These are phyloP conservation scores for Engraulis encrasicolus DNA, from an alignment of 2,113 vertebrate species.

Conservation along the genomic window DNA sequence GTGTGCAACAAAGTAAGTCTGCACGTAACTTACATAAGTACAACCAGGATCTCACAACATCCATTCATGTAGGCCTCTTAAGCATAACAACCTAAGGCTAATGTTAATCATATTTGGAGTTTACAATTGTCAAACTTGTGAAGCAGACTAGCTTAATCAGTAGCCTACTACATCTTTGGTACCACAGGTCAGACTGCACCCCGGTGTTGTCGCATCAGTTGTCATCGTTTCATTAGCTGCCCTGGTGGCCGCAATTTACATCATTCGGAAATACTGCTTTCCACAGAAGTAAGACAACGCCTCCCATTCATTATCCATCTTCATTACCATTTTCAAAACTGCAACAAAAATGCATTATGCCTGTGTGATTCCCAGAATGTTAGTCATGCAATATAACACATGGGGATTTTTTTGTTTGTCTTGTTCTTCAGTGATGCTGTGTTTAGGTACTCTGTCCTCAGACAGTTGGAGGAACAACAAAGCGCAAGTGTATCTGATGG, in stretches of 20 bases:
- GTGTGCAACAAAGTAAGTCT: neutral
- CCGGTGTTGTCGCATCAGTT: conserved; percentile 70
- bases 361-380: neutral
- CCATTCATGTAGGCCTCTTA: no score
- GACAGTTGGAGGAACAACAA: conserved; percentile 65
- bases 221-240: conserved; percentile 62
- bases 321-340: neutral
- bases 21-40: neutral
- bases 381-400: no score
- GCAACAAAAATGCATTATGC: neutral
- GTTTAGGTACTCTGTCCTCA: conserved; percentile 72
- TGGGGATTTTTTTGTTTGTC: conserved; percentile 20
- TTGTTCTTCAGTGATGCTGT: conserved; percentile 63
- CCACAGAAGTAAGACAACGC: conserved; percentile 65
- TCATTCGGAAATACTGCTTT: conserved; percentile 75
- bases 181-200: conserved; percentile 62
- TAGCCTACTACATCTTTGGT: neutral
- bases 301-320: neutral
- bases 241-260: conserved; percentile 63
- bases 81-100: no score
- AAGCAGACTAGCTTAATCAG: neutral
- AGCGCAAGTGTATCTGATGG: conserved; percentile 45
- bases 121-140: no score
- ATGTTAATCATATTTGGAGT: no score
- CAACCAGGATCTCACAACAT: no score